Base-by-base conservation (phyloP, 2,113 vertebrate genomes). In the Melanotaenia duboulayi region DNA sequence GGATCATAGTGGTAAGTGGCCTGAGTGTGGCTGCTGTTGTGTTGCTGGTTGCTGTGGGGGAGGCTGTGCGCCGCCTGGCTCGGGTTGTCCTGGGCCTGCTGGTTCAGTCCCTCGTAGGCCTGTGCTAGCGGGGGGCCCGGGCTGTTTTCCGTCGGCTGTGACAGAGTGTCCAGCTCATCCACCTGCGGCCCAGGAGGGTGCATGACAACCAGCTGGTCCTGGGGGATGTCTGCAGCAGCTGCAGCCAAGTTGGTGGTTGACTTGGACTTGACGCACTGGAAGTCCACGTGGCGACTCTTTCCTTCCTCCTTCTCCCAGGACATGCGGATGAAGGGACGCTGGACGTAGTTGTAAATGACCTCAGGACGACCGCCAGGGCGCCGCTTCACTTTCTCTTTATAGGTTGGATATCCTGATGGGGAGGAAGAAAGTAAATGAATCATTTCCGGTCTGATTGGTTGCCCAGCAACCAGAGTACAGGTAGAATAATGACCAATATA, bases 241-340 rank as follows among this genome's bases (percentile, higher is more conserved):
- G 97, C 97, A 0, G 96, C 97, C 42, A 99, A 78, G 83, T 99
- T 99, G 32, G 96, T 99, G 80, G 95, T 98, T 20, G 98, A 99
- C 92, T 99, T 99, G 86, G 97, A 99, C 85, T 99, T 99, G 23
- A 99, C 98, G 0, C 97, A 99, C 90, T 99, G 98, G 70, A 99
- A 99, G 91, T 99, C 98, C 19, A 99, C 98, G 0, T 99, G 98
- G 24, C 97, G 95, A 67, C 97, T 99, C 90, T 99, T 99, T 0
- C 97, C 98, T 51, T 99, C 98, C 88, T 99, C 98, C 73, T 99
- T 99, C 92, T 99, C 98, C 98, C 98, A 99, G 0, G 97, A 99
- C 98, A 99, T 99, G 42, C 96, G 93, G 89, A 99, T 99, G 80
- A 99, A 99, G 0, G 98, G 98, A 44, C 98, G 92, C 87, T 99